phyloP scores from a whole-genome alignment of 2,113 vertebrate species.

The Rhinopithecus roxellana region DNA sequence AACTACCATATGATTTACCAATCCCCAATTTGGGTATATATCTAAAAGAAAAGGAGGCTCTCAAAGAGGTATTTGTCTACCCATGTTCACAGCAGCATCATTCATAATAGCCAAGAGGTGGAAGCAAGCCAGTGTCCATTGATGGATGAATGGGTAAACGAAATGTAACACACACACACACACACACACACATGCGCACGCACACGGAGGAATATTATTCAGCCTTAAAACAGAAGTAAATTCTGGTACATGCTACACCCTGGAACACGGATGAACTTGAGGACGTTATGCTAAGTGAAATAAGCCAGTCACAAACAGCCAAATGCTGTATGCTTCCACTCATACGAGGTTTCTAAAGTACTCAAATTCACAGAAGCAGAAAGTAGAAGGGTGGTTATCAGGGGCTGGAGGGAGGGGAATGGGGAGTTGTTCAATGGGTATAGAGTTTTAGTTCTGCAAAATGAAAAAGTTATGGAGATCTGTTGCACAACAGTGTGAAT shows the following conservation, averaged over 20 bases:
- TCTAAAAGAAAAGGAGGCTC: background rate
- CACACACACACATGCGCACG: background rate
- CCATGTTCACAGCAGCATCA: background rate
- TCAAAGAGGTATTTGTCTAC: background rate
- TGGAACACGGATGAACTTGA: background rate
- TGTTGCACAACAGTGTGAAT: background rate
- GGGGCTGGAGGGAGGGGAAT: background rate
- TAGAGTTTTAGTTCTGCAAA: constrained; percentile 33
- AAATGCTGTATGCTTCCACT: background rate
- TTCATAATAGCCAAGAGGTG: background rate
- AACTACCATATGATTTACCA: background rate
- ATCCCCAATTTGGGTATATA: background rate
- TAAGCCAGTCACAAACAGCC: background rate
- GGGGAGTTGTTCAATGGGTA: background rate
- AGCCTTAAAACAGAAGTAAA: background rate
- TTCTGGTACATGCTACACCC: background rate
- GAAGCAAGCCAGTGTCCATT: background rate
- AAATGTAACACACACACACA: background rate
- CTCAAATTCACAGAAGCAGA: constrained; percentile 2
- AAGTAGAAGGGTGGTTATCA: background rate
- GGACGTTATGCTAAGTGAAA: background rate
- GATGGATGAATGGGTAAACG: background rate
- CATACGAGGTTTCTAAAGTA: background rate
- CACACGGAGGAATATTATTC: background rate
- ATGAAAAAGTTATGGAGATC: background rate